A percentile compares a stretch with the other conserved stretches of the same genome.
Evolutionary conservation across 2,888 invertebrate genomes (phyloP).

Genomic region (Aspidapion aeneum): DNA sequence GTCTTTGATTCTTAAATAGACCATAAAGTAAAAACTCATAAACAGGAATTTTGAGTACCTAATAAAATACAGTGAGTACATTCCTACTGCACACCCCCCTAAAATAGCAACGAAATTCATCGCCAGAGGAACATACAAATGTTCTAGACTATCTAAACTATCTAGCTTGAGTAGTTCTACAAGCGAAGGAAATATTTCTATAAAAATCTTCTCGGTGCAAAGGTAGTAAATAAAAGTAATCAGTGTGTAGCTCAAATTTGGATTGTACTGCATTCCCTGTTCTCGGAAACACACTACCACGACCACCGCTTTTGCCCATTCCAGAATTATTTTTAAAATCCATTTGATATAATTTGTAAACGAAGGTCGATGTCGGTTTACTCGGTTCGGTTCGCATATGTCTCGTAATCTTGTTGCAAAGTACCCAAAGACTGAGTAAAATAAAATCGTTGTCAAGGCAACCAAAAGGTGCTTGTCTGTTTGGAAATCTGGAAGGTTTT

Average conservation of each 20-base stretch:
- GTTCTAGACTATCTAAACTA: conserved; percentile 65
- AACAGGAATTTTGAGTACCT: conserved; percentile 34
- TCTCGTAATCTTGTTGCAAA: conserved; percentile 42
- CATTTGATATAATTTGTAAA: conserved; percentile 33
- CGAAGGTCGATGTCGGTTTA: conserved; percentile 22
- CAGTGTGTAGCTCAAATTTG: conserved; percentile 59
- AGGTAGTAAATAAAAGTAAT: conserved; percentile 67
- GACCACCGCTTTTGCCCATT: conserved; percentile 72
- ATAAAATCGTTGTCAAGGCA: conserved; percentile 43
- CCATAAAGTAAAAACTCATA: conserved; percentile 40
- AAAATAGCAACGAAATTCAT: conserved; percentile 56
- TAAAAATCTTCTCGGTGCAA: conserved; percentile 66
- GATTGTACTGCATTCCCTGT: conserved; percentile 67
- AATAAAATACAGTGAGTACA: conserved; percentile 24
- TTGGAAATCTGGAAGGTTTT: conserved; percentile 23
- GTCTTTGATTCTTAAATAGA: conserved; percentile 43
- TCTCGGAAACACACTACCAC: conserved; percentile 62
- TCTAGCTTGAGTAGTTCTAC: conserved; percentile 57
- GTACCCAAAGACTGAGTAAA: conserved; percentile 45
- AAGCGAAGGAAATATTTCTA: conserved; percentile 59
- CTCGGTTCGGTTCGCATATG: conserved; percentile 33
- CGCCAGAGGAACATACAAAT: conserved; percentile 63
- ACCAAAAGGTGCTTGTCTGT: conserved; percentile 37
- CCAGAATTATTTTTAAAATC: conserved; percentile 63
- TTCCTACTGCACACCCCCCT: conserved; percentile 27